Evolutionary conservation across 2,797 vertebrate genomes (phyloP).

Genomic region (Gymnocypris eckloni): DNA sequence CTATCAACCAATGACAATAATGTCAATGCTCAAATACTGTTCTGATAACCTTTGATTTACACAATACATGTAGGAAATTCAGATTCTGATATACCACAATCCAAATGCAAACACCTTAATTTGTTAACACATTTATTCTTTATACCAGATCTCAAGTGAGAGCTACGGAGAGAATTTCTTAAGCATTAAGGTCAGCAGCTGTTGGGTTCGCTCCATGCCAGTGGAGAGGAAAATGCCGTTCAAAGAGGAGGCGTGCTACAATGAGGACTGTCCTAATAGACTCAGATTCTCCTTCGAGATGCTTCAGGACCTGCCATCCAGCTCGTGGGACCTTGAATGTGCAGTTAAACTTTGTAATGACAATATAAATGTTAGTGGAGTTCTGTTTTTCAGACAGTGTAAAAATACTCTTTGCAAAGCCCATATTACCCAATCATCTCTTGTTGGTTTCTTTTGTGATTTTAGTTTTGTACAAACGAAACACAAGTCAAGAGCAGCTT

Average conservation of each 20-base stretch:
- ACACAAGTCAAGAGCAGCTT: conserved; percentile 71
- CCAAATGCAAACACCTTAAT: not conserved
- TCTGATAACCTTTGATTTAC: not conserved
- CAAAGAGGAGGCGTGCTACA: conserved; percentile 68
- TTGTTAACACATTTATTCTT: conserved; percentile 19
- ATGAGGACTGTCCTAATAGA: conserved; percentile 67
- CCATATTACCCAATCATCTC: not conserved
- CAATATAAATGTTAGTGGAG: conserved; percentile 53
- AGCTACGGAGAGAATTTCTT: conserved; percentile 53
- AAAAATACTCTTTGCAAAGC: not conserved
- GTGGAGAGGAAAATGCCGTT: conserved; percentile 67
- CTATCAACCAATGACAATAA: not conserved
- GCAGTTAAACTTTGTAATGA: conserved; percentile 66
- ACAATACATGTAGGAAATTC: not conserved
- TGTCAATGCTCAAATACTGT: not conserved
- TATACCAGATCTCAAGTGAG: conserved; percentile 69
- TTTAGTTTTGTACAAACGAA: conserved; percentile 70
- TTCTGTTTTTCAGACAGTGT: not conserved
- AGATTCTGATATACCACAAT: not conserved
- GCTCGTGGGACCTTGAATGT: conserved; percentile 78
- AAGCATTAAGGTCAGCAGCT: conserved; percentile 71
- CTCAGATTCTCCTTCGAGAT: conserved; percentile 78
- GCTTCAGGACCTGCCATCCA: conserved; percentile 71
- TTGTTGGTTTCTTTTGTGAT: not conserved
- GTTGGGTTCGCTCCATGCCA: conserved; percentile 65